Base-by-base conservation (phyloP, 1,140 invertebrate species). In the Pseudomyrmex gracilis region DNA sequence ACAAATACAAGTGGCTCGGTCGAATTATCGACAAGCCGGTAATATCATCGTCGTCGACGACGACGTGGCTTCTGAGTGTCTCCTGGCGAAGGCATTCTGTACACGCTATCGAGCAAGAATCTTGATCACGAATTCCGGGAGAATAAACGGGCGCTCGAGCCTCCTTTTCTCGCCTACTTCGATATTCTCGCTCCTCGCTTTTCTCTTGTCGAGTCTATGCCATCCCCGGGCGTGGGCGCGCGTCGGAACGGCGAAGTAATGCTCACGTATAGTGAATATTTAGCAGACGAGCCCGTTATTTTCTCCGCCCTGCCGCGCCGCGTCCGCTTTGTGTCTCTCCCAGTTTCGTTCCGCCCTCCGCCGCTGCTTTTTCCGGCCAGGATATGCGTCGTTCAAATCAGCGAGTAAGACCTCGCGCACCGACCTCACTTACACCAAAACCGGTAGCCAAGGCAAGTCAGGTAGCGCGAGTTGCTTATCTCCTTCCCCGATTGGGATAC, bases 221-320 rank as follows among this genome's bases (percentile, higher is more conserved):
- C 66, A 34, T 17, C 51, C 20, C 76, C 58, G 76, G 73, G 70
- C 83, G 61, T 83, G 88, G 88, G 92, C 92, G 92, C 92, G 92
- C 89, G 34, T 34, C 34, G 34, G 34, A 89, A 85, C 82, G 76
- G 71, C 76, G 92, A 92, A 34, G 92, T 92, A 92, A 92, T 91
- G 90, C 86, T 68, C 82, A 83, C 89, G 89, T 92, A 92, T 93
- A 93, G 93, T 93, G 92, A 93, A 93, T 92, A 93, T 93, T 93
- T 93, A 92, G 87, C 91, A 90, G 91, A 73, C 71, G 34, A 63
- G 61, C 76, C 87, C 88, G 88, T 86, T 89, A 89, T 89, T 86
- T 83, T 85, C 89, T 88, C 68, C 73, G 73, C 60, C 67, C 63
- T 66, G 43, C 47, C 15, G 13, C 58, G 47, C 20, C 22, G 17